Percentiles rank a stretch among this genome's conserved stretches.
These are phyloP conservation scores for Sarcophaga bullata DNA, from an alignment of 1,140 invertebrate genomes.

Conservation along the genomic window DNA sequence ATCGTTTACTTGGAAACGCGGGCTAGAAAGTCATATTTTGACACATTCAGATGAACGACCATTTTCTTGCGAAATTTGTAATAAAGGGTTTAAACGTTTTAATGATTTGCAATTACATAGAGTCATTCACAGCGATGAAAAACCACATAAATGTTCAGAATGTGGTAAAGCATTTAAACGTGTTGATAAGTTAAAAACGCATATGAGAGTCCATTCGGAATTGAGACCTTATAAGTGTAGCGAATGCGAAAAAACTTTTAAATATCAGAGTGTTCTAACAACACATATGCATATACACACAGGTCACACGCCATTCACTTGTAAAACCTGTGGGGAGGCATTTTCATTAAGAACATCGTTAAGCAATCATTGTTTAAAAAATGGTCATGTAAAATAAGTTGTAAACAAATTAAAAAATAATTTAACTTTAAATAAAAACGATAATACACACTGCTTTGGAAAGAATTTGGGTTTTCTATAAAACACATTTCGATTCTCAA, in stretches of 20 bases:
- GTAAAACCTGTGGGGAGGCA: conserved; percentile 15
- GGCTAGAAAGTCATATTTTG: conserved; percentile 1
- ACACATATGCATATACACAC: conserved; percentile 38
- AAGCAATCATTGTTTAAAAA: conserved; percentile 31
- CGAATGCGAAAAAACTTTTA: conserved; percentile 37
- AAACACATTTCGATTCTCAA: no score
- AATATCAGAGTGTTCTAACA: neutral
- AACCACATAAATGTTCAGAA: conserved; percentile 30
- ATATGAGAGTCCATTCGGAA: conserved; percentile 27
- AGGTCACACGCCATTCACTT: conserved; percentile 12
- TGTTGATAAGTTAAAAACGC: conserved; percentile 9
- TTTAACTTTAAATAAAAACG: neutral
- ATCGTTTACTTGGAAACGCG: neutral
- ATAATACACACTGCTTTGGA: no score
- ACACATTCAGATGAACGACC: conserved; percentile 8
- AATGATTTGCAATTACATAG: conserved; percentile 29
- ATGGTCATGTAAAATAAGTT: conserved; percentile 28
- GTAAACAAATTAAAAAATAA: conserved; percentile 11
- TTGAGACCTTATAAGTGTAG: conserved; percentile 27
- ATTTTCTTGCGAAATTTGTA: conserved; percentile 8
- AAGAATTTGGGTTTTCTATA: no score
- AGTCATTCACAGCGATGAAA: conserved; percentile 17
- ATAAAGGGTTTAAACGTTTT: conserved; percentile 20
- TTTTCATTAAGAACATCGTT: conserved; percentile 19
- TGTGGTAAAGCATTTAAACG: conserved; percentile 39